Evolutionary conservation across 2,113 vertebrate species (phyloP).

Genomic region (Pachypanchax playfairii): DNA sequence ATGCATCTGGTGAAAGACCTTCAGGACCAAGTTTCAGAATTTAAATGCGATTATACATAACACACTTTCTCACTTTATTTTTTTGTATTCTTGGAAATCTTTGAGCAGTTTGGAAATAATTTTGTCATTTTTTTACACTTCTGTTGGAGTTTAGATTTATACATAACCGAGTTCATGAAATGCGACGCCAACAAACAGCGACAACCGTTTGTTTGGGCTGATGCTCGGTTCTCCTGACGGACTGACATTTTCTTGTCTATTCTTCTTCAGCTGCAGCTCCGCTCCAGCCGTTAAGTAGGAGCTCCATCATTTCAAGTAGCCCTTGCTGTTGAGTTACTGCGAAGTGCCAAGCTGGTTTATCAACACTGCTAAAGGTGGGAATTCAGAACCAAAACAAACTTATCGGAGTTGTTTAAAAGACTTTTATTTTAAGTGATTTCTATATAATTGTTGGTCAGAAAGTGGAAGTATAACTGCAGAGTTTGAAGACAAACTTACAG

Average conservation of each 20-base stretch:
- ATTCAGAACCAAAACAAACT: conserved; percentile 23
- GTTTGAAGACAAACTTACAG: too few species aligned
- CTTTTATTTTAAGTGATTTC: too few species aligned
- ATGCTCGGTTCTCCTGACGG: neutral
- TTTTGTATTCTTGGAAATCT: too few species aligned
- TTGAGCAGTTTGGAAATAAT: too few species aligned
- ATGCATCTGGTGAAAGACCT: conserved; percentile 8
- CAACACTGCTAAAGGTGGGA: neutral
- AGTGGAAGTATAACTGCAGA: too few species aligned
- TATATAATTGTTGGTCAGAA: too few species aligned
- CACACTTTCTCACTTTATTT: too few species aligned
- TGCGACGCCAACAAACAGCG: neutral
- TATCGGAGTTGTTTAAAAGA: neutral
- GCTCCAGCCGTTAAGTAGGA: conserved; percentile 10
- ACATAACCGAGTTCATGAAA: neutral
- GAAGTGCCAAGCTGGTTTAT: conserved; percentile 3
- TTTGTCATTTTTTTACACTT: neutral
- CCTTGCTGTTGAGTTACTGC: conserved; percentile 14
- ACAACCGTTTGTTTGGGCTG: neutral
- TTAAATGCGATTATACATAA: too few species aligned
- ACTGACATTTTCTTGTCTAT: conserved; percentile 5
- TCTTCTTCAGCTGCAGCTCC: conserved; percentile 2
- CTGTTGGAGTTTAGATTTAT: too few species aligned
- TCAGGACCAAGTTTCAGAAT: too few species aligned
- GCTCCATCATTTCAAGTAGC: conserved; percentile 24